phyloP scores from a whole-genome alignment of 2,113 vertebrate genomes.

The Pseudopipra pipra region DNA sequence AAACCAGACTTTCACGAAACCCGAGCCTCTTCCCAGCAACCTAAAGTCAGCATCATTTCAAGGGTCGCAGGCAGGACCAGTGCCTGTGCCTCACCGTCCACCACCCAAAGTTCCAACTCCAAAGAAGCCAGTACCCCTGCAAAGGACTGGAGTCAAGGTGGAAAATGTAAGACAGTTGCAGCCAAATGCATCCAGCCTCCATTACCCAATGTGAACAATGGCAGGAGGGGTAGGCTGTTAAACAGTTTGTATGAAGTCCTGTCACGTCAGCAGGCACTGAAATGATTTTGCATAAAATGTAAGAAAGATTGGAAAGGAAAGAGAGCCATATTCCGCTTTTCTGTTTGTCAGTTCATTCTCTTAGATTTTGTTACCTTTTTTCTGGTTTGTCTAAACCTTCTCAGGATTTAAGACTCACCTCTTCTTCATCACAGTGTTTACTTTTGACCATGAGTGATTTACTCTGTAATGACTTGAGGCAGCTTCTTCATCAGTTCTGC shows the following conservation, averaged over 20 bases:
- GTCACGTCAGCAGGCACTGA: background rate
- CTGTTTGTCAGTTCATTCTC: background rate
- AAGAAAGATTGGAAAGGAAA: background rate
- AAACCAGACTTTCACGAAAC: slow-evolving; percentile 33
- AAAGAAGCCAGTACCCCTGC: slow-evolving; percentile 67
- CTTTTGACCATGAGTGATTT: background rate
- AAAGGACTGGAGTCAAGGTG: slow-evolving; percentile 27
- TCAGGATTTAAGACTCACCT: background rate
- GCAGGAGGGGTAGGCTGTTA: background rate
- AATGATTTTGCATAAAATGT: background rate
- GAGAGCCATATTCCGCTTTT: background rate
- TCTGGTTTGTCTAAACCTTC: background rate
- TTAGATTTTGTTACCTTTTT: background rate
- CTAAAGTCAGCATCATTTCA: slow-evolving; percentile 14
- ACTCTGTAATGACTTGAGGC: background rate
- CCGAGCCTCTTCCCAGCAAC: background rate
- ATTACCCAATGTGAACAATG: too few relatives aligned
- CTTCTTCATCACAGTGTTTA: background rate
- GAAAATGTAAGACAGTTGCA: slow-evolving; percentile 19
- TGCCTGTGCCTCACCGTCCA: slow-evolving; percentile 70
- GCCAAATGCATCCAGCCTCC: background rate
- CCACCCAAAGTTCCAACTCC: slow-evolving; percentile 72
- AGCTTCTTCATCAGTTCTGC: background rate
- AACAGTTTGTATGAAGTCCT: background rate
- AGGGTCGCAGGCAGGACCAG: background rate